phyloP scores from a whole-genome alignment of 1,140 invertebrate species.

The Glossosoma conforme region DNA sequence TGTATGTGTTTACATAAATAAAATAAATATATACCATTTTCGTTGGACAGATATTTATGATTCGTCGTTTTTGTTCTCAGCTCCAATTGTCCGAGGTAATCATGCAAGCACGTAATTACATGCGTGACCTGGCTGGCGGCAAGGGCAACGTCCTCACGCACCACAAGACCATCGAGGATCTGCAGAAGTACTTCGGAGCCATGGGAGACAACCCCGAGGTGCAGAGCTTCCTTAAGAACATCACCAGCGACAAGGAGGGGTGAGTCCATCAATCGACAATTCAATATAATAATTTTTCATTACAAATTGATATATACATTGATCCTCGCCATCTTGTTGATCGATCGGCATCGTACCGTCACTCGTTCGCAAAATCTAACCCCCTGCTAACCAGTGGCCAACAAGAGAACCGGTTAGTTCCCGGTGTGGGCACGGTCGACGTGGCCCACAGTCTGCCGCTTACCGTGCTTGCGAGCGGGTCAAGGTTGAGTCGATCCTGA shows the following conservation, averaged over 20 bases:
- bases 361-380: too few relatives aligned
- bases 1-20: too few relatives aligned
- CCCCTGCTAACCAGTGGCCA: too few relatives aligned
- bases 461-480: too few relatives aligned
- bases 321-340: too few relatives aligned
- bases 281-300: conserved; percentile 6
- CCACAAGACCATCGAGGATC: conserved; percentile 78
- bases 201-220: conserved; percentile 71
- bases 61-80: conserved; percentile 61
- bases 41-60: too few relatives aligned
- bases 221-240: conserved; percentile 84
- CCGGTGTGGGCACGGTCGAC: too few relatives aligned
- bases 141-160: conserved; percentile 78
- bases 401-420: too few relatives aligned
- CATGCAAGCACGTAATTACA: conserved; percentile 87
- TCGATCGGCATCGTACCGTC: background rate
- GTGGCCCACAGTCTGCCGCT: too few relatives aligned
- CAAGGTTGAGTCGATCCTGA: too few relatives aligned
- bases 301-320: too few relatives aligned
- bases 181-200: conserved; percentile 81
- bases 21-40: too few relatives aligned
- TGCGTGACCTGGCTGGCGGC: conserved; percentile 79
- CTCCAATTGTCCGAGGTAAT: conserved; percentile 97
- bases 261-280: conserved; percentile 42
- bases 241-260: conserved; percentile 88